Evolutionary conservation across 2,797 vertebrate species (phyloP), one percentile per base, ranked within the genome.

Genomic region (Bradypus variegatus): DNA sequence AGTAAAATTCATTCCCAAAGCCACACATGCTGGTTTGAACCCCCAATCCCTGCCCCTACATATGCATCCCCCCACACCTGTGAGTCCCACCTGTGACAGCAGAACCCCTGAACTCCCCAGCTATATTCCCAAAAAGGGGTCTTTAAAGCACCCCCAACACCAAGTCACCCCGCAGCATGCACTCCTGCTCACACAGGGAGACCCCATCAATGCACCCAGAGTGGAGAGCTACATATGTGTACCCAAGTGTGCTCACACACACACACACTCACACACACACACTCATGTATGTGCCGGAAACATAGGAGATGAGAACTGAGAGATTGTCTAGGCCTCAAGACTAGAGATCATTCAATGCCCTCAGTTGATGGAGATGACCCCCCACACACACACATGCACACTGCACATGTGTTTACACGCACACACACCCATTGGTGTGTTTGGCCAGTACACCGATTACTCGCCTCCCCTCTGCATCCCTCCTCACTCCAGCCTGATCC

Each of bases 191-290:
- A 65, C 12, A 18, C 33, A 29, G 45, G 45, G 69, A 64, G 48
- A 70, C 53, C 45, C 45, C 0, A 1, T 6, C 14, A 2, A 6
- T 16, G 75, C 73, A 14, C 2, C 31, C 2, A 53, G 18, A 15
- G 45, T 14, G 50, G n/a, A 18, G 2, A 60, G 12, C 15, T 1
- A 21, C 13, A 0, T 23, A 31, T 0, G 7, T 41, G 16, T 18
- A 45, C 41, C 41, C 27, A 2, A 2, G 48, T 21, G 4, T 13
- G 7, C 69, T 23, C 60, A 45, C 70, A 31, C 29, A 38, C 53
- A 7, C 69, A 19, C 76, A n/a, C 25, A 41, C 41, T 41, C 41
- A 15, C 27, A 21, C 19, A 3, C 21, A 31, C 1, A 16, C 5
- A 84, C 31, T 31, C 21, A 8, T 2, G n/a, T 16, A 5, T 1